Conservation (phyloP, 2,888 invertebrate species). For the Eucera pruinosa region DNA sequence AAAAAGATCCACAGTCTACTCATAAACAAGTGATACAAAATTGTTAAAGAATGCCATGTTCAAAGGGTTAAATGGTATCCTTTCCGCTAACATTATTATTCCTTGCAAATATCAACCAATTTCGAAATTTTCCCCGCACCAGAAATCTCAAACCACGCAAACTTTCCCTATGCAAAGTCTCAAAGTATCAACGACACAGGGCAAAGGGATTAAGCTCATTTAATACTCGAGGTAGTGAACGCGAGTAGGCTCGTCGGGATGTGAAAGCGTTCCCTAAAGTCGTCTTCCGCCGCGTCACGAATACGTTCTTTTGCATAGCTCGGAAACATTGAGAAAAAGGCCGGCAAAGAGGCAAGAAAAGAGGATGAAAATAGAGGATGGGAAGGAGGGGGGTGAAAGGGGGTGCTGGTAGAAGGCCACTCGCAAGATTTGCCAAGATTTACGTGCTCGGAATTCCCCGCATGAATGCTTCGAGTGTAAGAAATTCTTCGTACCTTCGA, state of each 20-base stretch:
- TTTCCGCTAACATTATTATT: too few relatives aligned
- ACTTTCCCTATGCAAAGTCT: too few relatives aligned
- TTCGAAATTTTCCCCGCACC: not conserved
- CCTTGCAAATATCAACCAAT: too few relatives aligned
- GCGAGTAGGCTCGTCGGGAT: conserved; percentile 25
- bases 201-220: conserved; percentile 3
- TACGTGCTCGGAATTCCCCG: conserved; percentile 74
- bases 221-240: conserved; percentile 21
- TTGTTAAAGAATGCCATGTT: too few relatives aligned
- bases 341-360: conserved; percentile 2
- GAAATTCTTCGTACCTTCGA: conserved; percentile 64
- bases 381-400: not conserved
- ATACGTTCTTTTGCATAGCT: conserved; percentile 19
- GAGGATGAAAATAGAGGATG: conserved; percentile 20
- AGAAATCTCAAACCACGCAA: too few relatives aligned
- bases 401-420: conserved; percentile 42
- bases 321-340: conserved; percentile 35
- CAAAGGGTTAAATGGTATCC: too few relatives aligned
- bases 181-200: too few relatives aligned
- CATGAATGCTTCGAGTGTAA: conserved; percentile 66
- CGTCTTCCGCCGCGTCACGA: conserved; percentile 40
- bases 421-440: conserved; percentile 75
- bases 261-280: conserved; percentile 38
- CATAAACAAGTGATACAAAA: too few relatives aligned
- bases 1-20: too few relatives aligned